Percentiles rank a stretch among this genome's conserved stretches.
Conservation (phyloP, 64 coral and sea anemone genomes). For the Montipora cactus region DNA sequence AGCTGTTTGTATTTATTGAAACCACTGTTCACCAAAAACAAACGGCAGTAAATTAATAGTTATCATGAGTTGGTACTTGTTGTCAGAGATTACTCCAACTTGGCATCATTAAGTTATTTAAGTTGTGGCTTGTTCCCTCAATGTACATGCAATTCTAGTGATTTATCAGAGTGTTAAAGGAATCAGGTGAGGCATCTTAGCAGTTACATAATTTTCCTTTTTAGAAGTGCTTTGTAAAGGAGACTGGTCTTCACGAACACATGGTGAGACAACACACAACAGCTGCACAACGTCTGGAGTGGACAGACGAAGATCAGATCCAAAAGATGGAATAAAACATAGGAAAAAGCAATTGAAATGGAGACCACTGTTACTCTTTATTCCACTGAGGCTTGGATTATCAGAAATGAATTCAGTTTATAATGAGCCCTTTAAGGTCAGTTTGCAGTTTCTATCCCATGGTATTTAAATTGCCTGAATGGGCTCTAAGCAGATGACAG, state of each 20-base stretch:
- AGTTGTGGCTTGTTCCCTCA: neutral
- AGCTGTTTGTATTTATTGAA: no score
- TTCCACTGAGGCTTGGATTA: slow-evolving; percentile 92
- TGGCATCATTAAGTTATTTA: no score
- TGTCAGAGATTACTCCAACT: neutral
- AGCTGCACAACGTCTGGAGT: slow-evolving; percentile 55
- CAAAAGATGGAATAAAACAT: neutral
- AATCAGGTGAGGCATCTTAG: neutral
- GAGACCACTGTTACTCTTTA: slow-evolving; percentile 94
- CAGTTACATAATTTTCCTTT: neutral
- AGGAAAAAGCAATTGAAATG: slow-evolving; percentile 78
- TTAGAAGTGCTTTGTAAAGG: slow-evolving; percentile 81
- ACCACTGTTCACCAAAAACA: no score
- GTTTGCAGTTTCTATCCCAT: neutral
- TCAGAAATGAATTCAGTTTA: slow-evolving; percentile 96
- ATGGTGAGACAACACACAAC: slow-evolving; percentile 68
- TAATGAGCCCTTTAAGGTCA: slow-evolving; percentile 91
- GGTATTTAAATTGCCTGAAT: no score
- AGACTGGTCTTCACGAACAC: slow-evolving; percentile 40
- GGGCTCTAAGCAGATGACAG: no score
- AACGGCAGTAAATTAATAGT: no score
- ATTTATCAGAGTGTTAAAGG: neutral
- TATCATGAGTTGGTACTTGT: no score
- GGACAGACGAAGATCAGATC: slow-evolving; percentile 46
- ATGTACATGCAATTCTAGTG: neutral